Evolutionary conservation across 1,140 invertebrate genomes (phyloP).

Genomic region (Orchesella cincta): DNA sequence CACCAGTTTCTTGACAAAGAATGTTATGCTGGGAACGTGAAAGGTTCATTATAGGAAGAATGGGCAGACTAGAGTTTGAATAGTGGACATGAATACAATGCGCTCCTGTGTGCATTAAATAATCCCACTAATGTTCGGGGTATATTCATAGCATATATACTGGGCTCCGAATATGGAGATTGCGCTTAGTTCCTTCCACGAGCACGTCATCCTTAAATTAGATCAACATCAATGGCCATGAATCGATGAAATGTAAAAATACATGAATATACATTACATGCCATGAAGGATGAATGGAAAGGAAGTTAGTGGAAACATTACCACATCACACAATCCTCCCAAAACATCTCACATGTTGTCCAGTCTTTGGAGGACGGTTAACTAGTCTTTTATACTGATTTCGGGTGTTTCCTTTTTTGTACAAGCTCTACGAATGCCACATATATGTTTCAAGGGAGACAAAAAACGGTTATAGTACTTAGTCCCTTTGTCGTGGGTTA

Average conservation of each 20-base stretch:
- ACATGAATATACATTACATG: not conserved
- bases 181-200: not conserved
- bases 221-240: not conserved
- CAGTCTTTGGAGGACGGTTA: not conserved
- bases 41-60: not conserved
- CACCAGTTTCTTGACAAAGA: not conserved
- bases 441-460: too few relatives aligned
- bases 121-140: too few relatives aligned
- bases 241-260: not conserved
- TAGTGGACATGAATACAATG: not conserved
- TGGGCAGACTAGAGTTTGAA: not conserved
- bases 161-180: too few relatives aligned
- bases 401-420: not conserved
- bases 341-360: not conserved
- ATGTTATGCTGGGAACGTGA: not conserved
- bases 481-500: not conserved
- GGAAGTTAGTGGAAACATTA: not conserved
- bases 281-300: not conserved
- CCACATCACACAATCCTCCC: not conserved
- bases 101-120: too few relatives aligned
- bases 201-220: not conserved
- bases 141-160: too few relatives aligned
- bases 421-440: too few relatives aligned
- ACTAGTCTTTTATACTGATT: not conserved
- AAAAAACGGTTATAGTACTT: not conserved